Evolutionary conservation across 2,113 vertebrate genomes (phyloP).

Genomic region (Prionailurus viverrinus): DNA sequence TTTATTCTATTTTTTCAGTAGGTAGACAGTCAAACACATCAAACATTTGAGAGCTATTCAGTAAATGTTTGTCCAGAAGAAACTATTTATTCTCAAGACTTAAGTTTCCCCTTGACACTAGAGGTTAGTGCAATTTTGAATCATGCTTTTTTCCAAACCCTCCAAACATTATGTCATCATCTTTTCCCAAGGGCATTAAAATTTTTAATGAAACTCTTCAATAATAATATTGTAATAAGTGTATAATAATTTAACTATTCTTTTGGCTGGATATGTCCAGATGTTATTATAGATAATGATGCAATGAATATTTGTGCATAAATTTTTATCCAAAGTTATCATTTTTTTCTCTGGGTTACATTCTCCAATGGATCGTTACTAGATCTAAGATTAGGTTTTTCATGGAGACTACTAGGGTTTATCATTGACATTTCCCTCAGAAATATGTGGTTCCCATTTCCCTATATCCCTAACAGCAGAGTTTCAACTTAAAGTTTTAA

Average conservation of each 20-base stretch:
- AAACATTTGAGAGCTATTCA: background rate
- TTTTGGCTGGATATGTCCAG: background rate
- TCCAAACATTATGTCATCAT: background rate
- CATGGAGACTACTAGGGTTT: background rate
- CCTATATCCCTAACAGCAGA: background rate
- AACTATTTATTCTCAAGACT: background rate
- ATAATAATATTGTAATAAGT: constrained; percentile 18
- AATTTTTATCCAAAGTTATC: background rate
- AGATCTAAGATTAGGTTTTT: constrained; percentile 1
- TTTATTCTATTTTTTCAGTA: background rate
- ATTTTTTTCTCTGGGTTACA: constrained; percentile 5
- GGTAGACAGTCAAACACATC: background rate
- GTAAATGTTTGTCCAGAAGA: background rate
- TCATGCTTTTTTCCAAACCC: background rate
- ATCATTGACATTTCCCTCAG: background rate
- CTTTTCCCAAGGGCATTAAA: background rate
- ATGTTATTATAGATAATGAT: background rate
- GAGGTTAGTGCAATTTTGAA: background rate
- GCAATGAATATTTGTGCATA: background rate
- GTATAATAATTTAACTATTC: background rate
- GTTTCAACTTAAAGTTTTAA: constrained; percentile 22
- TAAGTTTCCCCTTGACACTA: background rate
- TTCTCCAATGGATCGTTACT: background rate
- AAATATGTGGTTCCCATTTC: background rate
- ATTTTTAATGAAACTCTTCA: background rate